A percentile compares a stretch with the other conserved stretches of the same genome.
phyloP scores from a whole-genome alignment of 2,113 vertebrate genomes.

The Pipa parva region DNA sequence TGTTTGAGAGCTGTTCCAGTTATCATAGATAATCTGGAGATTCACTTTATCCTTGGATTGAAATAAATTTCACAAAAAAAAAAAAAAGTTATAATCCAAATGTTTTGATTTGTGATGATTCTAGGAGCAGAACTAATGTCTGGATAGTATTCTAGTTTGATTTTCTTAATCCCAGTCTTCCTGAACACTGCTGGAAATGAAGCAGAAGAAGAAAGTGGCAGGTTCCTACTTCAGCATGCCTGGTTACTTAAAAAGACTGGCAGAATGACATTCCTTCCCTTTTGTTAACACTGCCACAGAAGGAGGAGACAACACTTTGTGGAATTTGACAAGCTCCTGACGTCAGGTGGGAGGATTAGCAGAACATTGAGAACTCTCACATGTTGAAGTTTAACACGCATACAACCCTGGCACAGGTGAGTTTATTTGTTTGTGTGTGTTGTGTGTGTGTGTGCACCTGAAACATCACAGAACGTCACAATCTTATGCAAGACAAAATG shows the following conservation, averaged over 20 bases:
- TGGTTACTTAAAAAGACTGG: not conserved
- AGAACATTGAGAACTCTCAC: not conserved
- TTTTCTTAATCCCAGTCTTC: not conserved
- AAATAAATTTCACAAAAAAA: no score
- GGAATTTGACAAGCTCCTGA: conserved; percentile 14
- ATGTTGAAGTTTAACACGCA: not conserved
- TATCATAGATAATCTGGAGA: no score
- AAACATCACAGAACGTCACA: no score
- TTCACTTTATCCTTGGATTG: no score
- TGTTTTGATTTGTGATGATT: no score
- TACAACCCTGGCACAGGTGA: not conserved
- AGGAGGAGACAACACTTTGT: not conserved
- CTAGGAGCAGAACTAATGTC: no score
- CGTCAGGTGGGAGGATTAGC: not conserved
- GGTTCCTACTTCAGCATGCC: not conserved
- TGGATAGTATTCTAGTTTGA: no score
- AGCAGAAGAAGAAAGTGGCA: not conserved
- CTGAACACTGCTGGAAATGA: not conserved
- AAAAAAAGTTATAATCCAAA: no score
- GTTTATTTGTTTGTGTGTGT: not conserved
- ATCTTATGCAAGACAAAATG: no score
- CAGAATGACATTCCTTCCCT: not conserved
- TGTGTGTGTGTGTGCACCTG: no score
- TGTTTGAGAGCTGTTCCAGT: no score
- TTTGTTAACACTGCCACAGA: not conserved